Base-by-base conservation (phyloP, 2,113 vertebrate species). In the Indicator maculatus region DNA sequence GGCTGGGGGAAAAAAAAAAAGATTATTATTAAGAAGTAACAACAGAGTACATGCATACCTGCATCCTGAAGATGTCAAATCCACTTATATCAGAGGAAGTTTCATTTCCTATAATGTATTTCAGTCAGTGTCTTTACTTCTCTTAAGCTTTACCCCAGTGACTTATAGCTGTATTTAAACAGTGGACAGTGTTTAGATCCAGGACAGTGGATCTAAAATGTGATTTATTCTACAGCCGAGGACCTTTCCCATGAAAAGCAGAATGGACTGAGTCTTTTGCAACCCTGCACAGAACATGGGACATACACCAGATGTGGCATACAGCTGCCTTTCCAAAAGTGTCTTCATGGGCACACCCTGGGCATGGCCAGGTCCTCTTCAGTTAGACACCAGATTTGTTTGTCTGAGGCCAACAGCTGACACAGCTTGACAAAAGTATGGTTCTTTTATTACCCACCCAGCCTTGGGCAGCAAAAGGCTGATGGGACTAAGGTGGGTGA, bases 1-100 rank as follows among this genome's bases (percentile, higher is more conserved):
- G 33, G 99, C 99, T 99, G 97, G 98, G 98, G 95, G 92, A 78
- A 96, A 86, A 96, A 96, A 70, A 10, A 85, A 30, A 31, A 4
- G 89, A 86, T 74, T 71, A 63, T 13, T 79, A 47, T 13, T 28
- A 72, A 8, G 59, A 39, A 85, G 39, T n/a, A 65, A 33, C 12
- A 74, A 16, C 8, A 86, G 36, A 60, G 83, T 76, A 11, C 21
- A n/a, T 38, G 7, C 52, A 81, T 75, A 75, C 55, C 27, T 71
- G 31, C 47, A 70, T 63, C 45, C 36, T 36, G 56, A 52, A 74
- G 52, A 79, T 27, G 50, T 56, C 82, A 87, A 94, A 59, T 24
- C 83, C 33, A 30, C 16, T 95, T 64, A 75, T 14, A 81, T 71
- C 60, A 91, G 91, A 69, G 12, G 9, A 59, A 21, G 58, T 77